Conservation (phyloP, 2,113 vertebrate genomes). For the Leucosticte australis region DNA sequence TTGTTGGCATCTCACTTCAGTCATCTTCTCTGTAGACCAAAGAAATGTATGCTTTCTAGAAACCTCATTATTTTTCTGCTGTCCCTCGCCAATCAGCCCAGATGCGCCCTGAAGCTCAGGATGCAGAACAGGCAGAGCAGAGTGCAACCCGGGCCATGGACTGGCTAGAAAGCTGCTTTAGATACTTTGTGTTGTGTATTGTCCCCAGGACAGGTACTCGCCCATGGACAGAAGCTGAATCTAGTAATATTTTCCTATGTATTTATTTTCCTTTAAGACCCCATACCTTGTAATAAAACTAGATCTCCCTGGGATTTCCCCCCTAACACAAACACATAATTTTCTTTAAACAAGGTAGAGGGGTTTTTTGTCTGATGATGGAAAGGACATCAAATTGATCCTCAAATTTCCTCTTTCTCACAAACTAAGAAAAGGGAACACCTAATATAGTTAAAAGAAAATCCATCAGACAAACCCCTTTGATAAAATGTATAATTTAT, state of each 20-base stretch:
- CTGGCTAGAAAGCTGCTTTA: not conserved
- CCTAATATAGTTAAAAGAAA: not conserved
- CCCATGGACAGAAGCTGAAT: not conserved
- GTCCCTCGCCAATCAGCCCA: not conserved
- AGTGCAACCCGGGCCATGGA: not conserved
- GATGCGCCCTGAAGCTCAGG: not conserved
- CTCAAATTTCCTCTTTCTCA: not conserved
- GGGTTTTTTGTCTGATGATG: not conserved
- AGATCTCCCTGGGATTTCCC: not conserved
- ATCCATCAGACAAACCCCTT: not conserved
- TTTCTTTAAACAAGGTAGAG: not conserved
- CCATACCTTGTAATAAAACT: not conserved
- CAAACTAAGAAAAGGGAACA: not conserved
- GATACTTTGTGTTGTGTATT: not conserved
- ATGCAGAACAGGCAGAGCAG: not conserved
- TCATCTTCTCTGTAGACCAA: not conserved
- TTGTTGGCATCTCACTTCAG: not conserved
- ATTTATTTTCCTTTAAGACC: not conserved
- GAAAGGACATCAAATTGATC: not conserved
- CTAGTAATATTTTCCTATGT: not conserved
- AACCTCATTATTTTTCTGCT: not conserved
- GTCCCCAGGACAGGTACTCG: not conserved
- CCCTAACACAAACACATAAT: fast-evolving
- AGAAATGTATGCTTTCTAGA: not conserved
- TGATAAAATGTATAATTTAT: not conserved